Conservation (phyloP, 2,797 vertebrate species). For the Kryptolebias ocellatus region DNA sequence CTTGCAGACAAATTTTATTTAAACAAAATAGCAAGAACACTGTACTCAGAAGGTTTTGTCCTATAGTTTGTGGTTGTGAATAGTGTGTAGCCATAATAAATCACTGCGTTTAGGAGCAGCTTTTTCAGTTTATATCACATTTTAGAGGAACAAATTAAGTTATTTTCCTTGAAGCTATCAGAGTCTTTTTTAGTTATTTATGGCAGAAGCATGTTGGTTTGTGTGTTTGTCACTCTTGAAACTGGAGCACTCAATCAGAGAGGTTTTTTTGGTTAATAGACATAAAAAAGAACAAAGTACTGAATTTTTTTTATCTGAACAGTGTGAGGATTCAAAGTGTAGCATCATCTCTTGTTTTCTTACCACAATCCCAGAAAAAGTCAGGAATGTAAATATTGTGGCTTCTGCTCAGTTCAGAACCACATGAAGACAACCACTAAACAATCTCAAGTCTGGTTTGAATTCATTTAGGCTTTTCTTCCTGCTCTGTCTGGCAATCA, state of each 20-base stretch:
- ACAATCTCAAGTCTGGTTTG: slow-evolving; percentile 24
- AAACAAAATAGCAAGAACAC: too few species aligned
- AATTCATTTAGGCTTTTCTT: background rate
- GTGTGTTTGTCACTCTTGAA: slow-evolving; percentile 37
- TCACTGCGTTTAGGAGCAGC: background rate
- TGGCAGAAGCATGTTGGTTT: background rate
- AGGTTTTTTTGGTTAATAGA: background rate
- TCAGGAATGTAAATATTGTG: slow-evolving; percentile 15
- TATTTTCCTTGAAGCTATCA: slow-evolving; percentile 28
- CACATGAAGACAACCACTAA: slow-evolving; percentile 33
- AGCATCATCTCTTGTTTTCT: slow-evolving; percentile 15
- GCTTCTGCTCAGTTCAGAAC: slow-evolving; percentile 21
- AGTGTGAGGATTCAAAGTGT: slow-evolving; percentile 16
- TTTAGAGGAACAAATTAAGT: slow-evolving; percentile 24
- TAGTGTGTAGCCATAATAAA: background rate
- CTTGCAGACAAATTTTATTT: too few species aligned
- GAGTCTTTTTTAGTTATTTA: slow-evolving; percentile 2
- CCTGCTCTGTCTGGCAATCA: slow-evolving; percentile 13
- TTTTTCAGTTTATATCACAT: slow-evolving; percentile 1
- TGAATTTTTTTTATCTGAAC: slow-evolving; percentile 7
- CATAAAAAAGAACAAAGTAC: slow-evolving; percentile 27
- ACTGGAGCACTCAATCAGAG: slow-evolving; percentile 33
- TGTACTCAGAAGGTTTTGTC: too few species aligned
- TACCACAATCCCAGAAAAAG: slow-evolving; percentile 11
- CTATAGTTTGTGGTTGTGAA: background rate